Percentiles rank a stretch among this genome's conserved stretches.
Conservation (phyloP, 2,113 vertebrate genomes). For the Mesembrinibis cayennensis region DNA sequence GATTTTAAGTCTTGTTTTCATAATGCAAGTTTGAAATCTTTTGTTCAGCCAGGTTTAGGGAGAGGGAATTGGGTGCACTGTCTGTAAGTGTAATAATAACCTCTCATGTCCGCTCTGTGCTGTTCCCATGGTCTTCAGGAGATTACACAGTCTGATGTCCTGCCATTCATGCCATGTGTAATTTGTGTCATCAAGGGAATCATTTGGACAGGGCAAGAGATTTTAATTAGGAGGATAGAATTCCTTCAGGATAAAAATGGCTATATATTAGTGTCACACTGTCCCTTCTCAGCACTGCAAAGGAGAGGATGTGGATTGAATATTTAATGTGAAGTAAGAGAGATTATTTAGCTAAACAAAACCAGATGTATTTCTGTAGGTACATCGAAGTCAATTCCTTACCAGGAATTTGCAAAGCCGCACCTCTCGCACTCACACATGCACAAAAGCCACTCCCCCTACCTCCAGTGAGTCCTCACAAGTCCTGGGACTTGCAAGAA, state of each 20-base stretch:
- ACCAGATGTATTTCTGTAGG: neutral
- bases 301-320: neutral
- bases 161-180: neutral
- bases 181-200: neutral
- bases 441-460: neutral
- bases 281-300: neutral
- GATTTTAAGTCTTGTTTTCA: neutral
- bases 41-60: neutral
- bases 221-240: constrained; percentile 33
- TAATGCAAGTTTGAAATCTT: neutral
- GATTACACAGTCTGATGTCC: neutral
- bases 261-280: neutral
- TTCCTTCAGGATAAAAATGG: neutral
- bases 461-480: neutral
- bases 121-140: neutral
- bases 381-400: neutral
- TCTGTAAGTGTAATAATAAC: neutral
- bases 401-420: neutral
- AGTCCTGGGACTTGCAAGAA: neutral
- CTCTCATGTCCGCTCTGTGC: neutral
- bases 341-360: neutral
- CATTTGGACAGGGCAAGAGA: neutral
- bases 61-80: neutral
- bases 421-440: neutral
- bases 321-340: neutral